A percentile compares a stretch with the other conserved stretches of the same genome.
Evolutionary conservation across 2,888 invertebrate species (phyloP).

Genomic region (Zaprionus lineosus): DNA sequence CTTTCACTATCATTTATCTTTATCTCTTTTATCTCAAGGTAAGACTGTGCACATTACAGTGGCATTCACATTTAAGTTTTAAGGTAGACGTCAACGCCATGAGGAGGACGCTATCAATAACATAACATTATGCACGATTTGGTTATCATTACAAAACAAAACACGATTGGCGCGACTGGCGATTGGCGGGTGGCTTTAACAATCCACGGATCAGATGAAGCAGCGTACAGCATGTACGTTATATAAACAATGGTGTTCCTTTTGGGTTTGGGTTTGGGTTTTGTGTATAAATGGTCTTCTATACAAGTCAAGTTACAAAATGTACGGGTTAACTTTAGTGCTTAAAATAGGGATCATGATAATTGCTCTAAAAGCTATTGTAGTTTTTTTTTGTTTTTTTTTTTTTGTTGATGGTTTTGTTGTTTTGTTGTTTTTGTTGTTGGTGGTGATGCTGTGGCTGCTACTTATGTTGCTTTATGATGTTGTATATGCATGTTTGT

Average conservation of each 20-base stretch:
- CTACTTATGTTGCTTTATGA: conserved; percentile 19
- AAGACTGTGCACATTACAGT: conserved; percentile 48
- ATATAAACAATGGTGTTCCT: conserved; percentile 28
- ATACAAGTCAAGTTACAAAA: conserved; percentile 72
- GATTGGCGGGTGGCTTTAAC: conserved; percentile 52
- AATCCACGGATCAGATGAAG: conserved; percentile 56
- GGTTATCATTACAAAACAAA: conserved; percentile 78
- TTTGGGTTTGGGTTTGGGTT: conserved; percentile 17
- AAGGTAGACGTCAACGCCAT: conserved; percentile 6
- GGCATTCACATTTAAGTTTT: conserved; percentile 52
- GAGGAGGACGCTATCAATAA: conserved; percentile 37
- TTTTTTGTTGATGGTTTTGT: conserved; percentile 20
- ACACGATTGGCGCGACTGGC: conserved; percentile 67
- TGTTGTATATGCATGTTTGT: conserved; percentile 44
- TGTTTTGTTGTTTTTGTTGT: conserved; percentile 22
- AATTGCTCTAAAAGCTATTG: conserved; percentile 21
- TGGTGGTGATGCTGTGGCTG: conserved; percentile 20
- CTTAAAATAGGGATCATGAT: conserved; percentile 56
- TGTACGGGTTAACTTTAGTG: conserved; percentile 59
- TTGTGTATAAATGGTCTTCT: conserved; percentile 58
- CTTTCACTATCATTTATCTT: conserved; percentile 16
- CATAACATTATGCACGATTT: conserved; percentile 75
- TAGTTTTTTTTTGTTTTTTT: conserved; percentile 18
- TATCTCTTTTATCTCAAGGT: conserved; percentile 31
- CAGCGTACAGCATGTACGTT: conserved; percentile 37